These are phyloP conservation scores for Burhinus oedicnemus DNA, from an alignment of 2,113 vertebrate species.

Conservation along the genomic window DNA sequence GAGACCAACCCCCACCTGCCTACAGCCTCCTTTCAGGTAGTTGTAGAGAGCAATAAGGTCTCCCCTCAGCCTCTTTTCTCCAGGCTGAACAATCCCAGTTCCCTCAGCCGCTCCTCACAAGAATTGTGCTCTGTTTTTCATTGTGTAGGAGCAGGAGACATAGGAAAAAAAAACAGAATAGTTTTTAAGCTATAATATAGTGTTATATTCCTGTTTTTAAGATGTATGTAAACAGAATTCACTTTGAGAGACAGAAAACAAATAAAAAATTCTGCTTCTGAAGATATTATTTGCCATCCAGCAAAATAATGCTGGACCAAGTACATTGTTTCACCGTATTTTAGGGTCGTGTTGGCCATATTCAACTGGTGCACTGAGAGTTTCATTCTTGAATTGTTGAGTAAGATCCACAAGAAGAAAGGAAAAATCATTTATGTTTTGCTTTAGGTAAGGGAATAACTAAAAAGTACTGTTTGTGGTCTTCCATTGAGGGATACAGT, in stretches of 20 bases:
- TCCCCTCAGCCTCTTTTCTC: too few species aligned
- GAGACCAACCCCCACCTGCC: too few species aligned
- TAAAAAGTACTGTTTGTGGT: background rate
- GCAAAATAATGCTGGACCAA: background rate
- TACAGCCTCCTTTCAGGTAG: too few species aligned
- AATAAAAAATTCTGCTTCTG: background rate
- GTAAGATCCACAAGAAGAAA: background rate
- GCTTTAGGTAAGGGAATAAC: background rate
- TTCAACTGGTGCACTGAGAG: background rate
- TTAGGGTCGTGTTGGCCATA: background rate
- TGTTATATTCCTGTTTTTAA: background rate
- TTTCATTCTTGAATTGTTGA: background rate
- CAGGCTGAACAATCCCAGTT: too few species aligned
- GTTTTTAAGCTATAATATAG: background rate
- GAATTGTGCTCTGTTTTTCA: background rate
- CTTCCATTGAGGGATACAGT: background rate
- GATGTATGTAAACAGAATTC: background rate
- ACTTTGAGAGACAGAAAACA: background rate
- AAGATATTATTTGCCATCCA: background rate
- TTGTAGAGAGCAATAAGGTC: too few species aligned
- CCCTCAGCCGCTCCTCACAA: too few species aligned
- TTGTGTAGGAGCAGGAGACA: background rate
- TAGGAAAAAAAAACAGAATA: background rate
- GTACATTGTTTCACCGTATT: background rate
- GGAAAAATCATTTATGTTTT: background rate